These are phyloP conservation scores for Tamias sibiricus DNA, from an alignment of 2,113 vertebrate species.

Conservation along the genomic window DNA sequence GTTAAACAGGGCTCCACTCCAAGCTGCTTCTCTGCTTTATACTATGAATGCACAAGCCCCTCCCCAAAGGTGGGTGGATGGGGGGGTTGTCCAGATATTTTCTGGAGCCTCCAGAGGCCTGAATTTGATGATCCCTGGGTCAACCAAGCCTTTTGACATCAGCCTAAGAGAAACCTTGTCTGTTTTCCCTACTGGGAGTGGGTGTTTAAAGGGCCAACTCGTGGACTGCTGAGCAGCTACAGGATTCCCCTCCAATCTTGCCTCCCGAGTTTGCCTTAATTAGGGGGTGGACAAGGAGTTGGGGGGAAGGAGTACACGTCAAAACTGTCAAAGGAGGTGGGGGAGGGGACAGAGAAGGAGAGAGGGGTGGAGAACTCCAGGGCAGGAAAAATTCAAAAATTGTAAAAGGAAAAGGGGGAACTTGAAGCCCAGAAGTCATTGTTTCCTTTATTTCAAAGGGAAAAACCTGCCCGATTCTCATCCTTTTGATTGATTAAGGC, in stretches of 20 bases:
- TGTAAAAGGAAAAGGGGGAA: conserved; percentile 76
- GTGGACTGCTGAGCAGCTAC: not conserved
- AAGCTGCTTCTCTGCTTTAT: not conserved
- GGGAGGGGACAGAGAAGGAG: not conserved
- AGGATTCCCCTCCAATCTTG: not conserved
- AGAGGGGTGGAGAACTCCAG: conserved; percentile 21
- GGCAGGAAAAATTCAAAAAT: conserved; percentile 69
- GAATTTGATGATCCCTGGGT: not conserved
- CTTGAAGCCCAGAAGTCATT: conserved; percentile 86
- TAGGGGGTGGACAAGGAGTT: conserved; percentile 52
- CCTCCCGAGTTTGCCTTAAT: conserved; percentile 69
- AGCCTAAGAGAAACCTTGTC: not conserved
- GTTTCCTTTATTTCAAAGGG: conserved; percentile 90
- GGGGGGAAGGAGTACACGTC: conserved; percentile 1
- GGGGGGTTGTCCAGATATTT: conserved; percentile 18
- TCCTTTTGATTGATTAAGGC: conserved; percentile 93
- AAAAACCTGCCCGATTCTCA: conserved; percentile 88
- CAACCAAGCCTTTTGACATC: not conserved
- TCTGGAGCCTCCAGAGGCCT: not conserved
- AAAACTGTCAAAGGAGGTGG: conserved; percentile 69
- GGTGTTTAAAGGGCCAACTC: conserved; percentile 60
- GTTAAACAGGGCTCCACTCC: not conserved
- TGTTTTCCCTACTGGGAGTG: not conserved
- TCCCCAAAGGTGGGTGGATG: not conserved
- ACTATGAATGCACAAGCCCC: not conserved